phyloP scores from a whole-genome alignment of 2,888 invertebrate species.

The Mechanitis messenoides region DNA sequence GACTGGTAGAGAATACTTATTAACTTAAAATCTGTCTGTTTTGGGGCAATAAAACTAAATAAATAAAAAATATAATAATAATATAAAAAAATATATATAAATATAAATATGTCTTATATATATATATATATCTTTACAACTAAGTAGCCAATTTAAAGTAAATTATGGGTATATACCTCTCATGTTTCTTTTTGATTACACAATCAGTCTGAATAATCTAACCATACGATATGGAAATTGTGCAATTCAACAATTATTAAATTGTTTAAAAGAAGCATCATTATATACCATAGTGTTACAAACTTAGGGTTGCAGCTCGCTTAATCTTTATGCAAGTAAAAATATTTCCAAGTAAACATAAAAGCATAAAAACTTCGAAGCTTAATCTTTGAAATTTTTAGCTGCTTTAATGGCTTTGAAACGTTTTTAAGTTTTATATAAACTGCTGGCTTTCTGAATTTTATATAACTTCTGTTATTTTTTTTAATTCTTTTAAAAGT shows the following conservation, averaged over 20 bases:
- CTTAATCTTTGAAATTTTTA: constrained; percentile 11
- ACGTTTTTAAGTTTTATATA: constrained; percentile 17
- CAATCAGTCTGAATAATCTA: constrained; percentile 38
- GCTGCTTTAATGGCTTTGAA: constrained; percentile 19
- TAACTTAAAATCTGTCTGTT: no score
- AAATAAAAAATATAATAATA: no score
- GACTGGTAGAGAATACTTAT: no score
- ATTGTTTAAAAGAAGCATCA: constrained; percentile 54
- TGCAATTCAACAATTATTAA: constrained; percentile 57
- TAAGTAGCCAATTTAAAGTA: not conserved
- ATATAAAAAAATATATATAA: no score
- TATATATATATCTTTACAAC: no score
- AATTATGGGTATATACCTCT: not conserved
- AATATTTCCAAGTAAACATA: constrained; percentile 4
- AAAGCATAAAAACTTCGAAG: constrained; percentile 10
- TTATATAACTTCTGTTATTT: not conserved
- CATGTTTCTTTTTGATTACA: constrained; percentile 1
- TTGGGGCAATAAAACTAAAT: no score
- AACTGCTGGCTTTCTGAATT: constrained; percentile 1
- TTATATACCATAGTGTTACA: constrained; percentile 42
- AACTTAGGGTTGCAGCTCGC: constrained; percentile 39
- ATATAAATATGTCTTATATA: no score
- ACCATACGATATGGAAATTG: constrained; percentile 56
- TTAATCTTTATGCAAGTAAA: constrained; percentile 3
- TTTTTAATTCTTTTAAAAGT: not conserved